Evolutionary conservation across 1,140 invertebrate species (phyloP), one percentile per base, ranked within the genome.

Genomic region (Cryptotermes secundus): DNA sequence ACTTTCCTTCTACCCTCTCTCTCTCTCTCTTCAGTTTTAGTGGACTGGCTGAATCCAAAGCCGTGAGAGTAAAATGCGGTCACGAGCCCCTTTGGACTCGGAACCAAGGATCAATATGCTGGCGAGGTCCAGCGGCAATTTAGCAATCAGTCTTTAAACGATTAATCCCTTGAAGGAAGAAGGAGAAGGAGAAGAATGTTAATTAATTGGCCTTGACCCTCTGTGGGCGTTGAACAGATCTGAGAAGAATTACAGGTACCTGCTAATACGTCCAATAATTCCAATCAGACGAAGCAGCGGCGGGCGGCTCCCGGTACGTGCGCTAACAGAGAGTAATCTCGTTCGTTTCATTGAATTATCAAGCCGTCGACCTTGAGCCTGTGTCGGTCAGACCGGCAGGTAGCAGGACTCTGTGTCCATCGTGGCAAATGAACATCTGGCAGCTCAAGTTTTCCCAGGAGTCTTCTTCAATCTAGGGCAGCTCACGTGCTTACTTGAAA

Each of bases 311-410:
- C 14, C 16, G n/a, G 7, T 31, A n/a, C n/a, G 3, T 72, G 9
- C n/a, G 2, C n/a, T n/a, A 9, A 31, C 26, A 72, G 6, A 4
- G 3, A n/a, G 59, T 16, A 72, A 72, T 72, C 59, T 31, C 31
- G 59, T 72, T 72, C 26, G 26, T 31, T n/a, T 72, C 59, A 72
- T 72, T 72, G 31, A 72, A 72, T 72, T 72, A 72, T 72, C 59
- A 72, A 31, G 59, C 26, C 0, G 59, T 72, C 59, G 59, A 72
- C 59, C 59, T 72, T 72, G 59, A 72, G 26, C n/a, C 38, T 38
- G 38, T 38, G 38, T 38, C 12, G 38, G 59, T 7, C 59, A 7
- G 59, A 16, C 59, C 59, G 26, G 26, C 59, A 72, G 59, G 59
- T 72, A 72, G 59, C 59, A 72, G 59, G 26, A 31, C 26, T 16